Evolutionary conservation across 1,140 invertebrate genomes (phyloP).

Genomic region (Forficula auricularia): DNA sequence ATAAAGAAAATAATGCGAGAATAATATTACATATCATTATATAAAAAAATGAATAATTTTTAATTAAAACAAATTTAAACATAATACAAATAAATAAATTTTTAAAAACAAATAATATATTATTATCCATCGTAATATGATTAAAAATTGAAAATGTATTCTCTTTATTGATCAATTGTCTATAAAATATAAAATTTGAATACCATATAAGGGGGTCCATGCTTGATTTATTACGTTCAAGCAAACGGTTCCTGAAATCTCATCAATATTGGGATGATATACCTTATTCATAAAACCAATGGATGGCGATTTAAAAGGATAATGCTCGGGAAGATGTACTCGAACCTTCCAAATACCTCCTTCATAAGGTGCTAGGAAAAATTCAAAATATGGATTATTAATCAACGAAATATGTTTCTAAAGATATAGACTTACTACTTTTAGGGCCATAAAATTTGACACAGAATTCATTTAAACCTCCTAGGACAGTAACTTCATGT

Average conservation of each 20-base stretch:
- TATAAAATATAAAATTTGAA: no score
- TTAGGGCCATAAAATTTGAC: slow-evolving; percentile 98
- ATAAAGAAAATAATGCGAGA: no score
- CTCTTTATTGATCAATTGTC: no score
- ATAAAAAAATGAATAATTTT: no score
- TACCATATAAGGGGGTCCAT: slow-evolving; percentile 75
- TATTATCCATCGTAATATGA: no score
- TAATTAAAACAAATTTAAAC: no score
- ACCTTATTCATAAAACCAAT: slow-evolving; percentile 99
- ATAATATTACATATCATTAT: no score
- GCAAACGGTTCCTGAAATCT: slow-evolving; percentile 99
- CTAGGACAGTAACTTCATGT: slow-evolving; percentile 95
- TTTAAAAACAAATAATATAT: no score
- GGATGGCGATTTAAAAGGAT: slow-evolving; percentile 98
- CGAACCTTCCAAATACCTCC: slow-evolving; percentile 98
- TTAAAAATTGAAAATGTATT: no score
- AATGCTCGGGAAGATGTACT: slow-evolving; percentile 96
- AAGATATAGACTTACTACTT: slow-evolving; percentile 62
- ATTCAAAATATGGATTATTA: slow-evolving; percentile 12
- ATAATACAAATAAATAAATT: no score
- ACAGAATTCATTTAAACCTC: slow-evolving; percentile 96
- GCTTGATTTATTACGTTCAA: slow-evolving; percentile 97
- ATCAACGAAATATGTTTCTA: slow-evolving; percentile 7
- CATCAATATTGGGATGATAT: slow-evolving; percentile 99
- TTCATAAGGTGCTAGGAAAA: slow-evolving; percentile 82